Base-by-base conservation (phyloP, 2,797 vertebrate species). In the Lepus townsendii region DNA sequence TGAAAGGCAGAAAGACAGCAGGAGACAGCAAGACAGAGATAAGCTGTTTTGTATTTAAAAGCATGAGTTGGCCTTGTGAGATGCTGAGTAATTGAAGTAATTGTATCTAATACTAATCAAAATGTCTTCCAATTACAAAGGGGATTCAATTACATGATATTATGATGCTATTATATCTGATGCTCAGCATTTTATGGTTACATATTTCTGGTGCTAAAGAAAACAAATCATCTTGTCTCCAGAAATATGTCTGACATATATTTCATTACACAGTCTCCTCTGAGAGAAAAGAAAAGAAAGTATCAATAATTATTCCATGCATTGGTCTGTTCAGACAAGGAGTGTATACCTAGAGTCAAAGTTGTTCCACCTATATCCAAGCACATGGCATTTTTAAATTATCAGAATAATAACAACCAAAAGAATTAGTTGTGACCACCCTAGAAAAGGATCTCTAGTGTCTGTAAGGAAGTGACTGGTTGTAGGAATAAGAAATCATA, bases 61-160 rank as follows among this genome's bases (percentile, higher is more conserved):
- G 66, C 75, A 95, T 89, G 52, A 96, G 68, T 72, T 96, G 94
- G 96, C 95, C 96, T 97, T 96, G 93, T 97, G 91, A 93, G 73
- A 92, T 63, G 60, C 73, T 87, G 87, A 79, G 86, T 97, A 97
- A 96, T 63, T 50, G 69, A 95, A 97, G 62, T 94, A 95, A 95
- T 96, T 97, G 57, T 95, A 88, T 95, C 83, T 87, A 87, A 60
- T 71, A 93, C 73, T 95, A 97, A 97, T 97, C 77, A 97, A 97
- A 98, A 97, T 72, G 93, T 83, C 92, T 94, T 97, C 91, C 83
- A 79, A 93, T 93, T 95, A 91, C 86, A 96, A 94, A 97, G 83
- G 42, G 94, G 87, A 97, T 94, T 94, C 68, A 96, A 91, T 92
- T 97, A 69, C 83, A 82, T 83, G 96, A 50, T 91, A 95, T 79